Evolutionary conservation across 2,797 vertebrate genomes (phyloP), one percentile per base, ranked within the genome.

Genomic region (Peromyscus nudipes): DNA sequence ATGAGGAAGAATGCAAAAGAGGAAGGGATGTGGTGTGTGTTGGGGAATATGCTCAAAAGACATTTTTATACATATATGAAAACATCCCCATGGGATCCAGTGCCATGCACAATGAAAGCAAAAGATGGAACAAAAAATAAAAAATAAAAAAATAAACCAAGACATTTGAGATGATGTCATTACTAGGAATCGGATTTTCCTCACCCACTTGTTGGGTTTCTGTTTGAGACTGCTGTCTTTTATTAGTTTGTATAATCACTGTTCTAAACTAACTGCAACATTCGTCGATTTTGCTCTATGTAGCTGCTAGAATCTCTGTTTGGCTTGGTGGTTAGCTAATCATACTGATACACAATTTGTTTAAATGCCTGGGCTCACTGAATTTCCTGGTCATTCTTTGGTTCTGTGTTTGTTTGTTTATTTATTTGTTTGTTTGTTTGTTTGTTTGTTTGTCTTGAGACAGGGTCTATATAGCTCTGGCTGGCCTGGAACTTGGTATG

Each of bases 201-300:
- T 31, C 12, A 14, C 49, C 69, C 11, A 14, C 11, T 6, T 49
- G 31, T 37, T 69, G 29, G 27, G 60, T 21, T 67, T n/a, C 80
- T 46, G 19, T 40, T 69, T 80, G 57, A 21, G 73, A 65, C 0
- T 13, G 19, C 62, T 31, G n/a, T 65, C 7, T 1, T 75, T 91
- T 52, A 34, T 67, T n/a, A 49, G 37, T 83, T 55, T 60, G 76
- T n/a, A 13, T 49, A 12, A 55, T n/a, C 37, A n/a, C 62, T 77
- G 46, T 69, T 92, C 71, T 46, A 73, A 96, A 62, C 52, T 64
- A 55, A 77, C 29, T 64, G 17, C 64, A 84, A 92, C 71, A 81
- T 92, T 73, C 77, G 2, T 25, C 1, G 37, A 9, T 40, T 69
- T 89, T 21, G 62, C 1, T 46, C 25, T 89, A 14, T 40, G 40